Evolutionary conservation across 2,888 invertebrate species (phyloP), one percentile per base, ranked within the genome.

Genomic region (Rhagonycha fulva): DNA sequence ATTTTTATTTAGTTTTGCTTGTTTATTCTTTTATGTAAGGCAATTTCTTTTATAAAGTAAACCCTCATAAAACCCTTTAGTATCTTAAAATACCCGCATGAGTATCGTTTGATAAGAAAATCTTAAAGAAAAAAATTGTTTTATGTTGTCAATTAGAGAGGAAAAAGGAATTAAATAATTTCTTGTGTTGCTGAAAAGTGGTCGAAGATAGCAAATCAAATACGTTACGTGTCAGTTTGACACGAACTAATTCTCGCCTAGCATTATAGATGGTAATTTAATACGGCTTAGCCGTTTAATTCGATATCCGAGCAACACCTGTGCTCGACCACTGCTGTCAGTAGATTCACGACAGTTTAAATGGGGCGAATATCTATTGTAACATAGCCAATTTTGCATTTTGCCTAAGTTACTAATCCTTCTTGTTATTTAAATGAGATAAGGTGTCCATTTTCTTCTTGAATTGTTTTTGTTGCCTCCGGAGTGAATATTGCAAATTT

Each of bases 211-310:
- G 23, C 24, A 72, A 76, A 69, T 72, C 72, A 72, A 76, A 72
- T 76, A n/a, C 76, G 72, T 63, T 60, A 32, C 76, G n/a, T 73
- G 76, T 73, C 76, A 67, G 61, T 76, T 72, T 72, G 80, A 79
- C 80, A 79, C 77, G 70, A 77, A 79, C 81, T 81, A 81, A 82
- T 82, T 82, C 81, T 71, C 81, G 80, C 72, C 75, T 74, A 74
- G 72, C 76, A 80, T 79, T 80, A 81, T 80, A 74, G 76, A 82
- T 82, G 81, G 80, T 81, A 82, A 80, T 82, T 81, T 82, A 80
- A 82, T 81, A 77, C 80, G 79, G 81, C 80, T 80, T 81, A 81
- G 77, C 75, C 75, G 78, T 80, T 79, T 79, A 79, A 80, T 77
- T 78, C 79, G 79, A 81, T 80, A 82, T 82, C 77, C 77, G 79